phyloP scores from a whole-genome alignment of 1,140 invertebrate genomes.

The Euura lappo region DNA sequence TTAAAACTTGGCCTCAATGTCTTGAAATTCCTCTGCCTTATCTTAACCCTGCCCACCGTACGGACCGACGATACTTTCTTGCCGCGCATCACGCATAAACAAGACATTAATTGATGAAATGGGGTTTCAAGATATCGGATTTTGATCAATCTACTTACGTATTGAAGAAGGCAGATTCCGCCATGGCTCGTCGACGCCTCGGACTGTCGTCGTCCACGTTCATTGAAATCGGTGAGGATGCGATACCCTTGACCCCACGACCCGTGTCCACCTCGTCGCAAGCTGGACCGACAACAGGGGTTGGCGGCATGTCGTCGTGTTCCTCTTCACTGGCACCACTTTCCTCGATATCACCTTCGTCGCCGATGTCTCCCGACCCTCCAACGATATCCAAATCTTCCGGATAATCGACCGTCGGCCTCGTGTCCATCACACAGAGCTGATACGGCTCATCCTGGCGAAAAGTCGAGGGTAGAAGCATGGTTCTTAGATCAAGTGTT shows the following conservation, averaged over 20 bases:
- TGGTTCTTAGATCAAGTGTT: not conserved
- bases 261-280: slow-evolving; percentile 44
- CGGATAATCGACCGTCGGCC: slow-evolving; percentile 19
- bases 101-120: too few species aligned
- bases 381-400: slow-evolving; percentile 33
- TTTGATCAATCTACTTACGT: slow-evolving; percentile 38
- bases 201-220: slow-evolving; percentile 29
- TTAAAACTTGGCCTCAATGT: not conserved
- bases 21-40: not conserved
- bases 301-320: slow-evolving; percentile 51
- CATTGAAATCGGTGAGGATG: slow-evolving; percentile 13
- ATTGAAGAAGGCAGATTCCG: slow-evolving; percentile 51
- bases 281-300: slow-evolving; percentile 43
- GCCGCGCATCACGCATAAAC: too few species aligned
- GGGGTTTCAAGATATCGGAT: not conserved
- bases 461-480: not conserved
- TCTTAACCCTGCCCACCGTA: not conserved
- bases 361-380: slow-evolving; percentile 36
- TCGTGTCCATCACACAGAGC: slow-evolving; percentile 54
- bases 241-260: slow-evolving; percentile 29
- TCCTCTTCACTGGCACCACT: slow-evolving; percentile 35
- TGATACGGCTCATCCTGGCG: slow-evolving; percentile 55
- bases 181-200: slow-evolving; percentile 36
- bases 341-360: slow-evolving; percentile 49
- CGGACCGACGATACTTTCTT: too few species aligned